These are phyloP conservation scores for Pagrus major DNA, from an alignment of 2,113 vertebrate species.

Conservation along the genomic window DNA sequence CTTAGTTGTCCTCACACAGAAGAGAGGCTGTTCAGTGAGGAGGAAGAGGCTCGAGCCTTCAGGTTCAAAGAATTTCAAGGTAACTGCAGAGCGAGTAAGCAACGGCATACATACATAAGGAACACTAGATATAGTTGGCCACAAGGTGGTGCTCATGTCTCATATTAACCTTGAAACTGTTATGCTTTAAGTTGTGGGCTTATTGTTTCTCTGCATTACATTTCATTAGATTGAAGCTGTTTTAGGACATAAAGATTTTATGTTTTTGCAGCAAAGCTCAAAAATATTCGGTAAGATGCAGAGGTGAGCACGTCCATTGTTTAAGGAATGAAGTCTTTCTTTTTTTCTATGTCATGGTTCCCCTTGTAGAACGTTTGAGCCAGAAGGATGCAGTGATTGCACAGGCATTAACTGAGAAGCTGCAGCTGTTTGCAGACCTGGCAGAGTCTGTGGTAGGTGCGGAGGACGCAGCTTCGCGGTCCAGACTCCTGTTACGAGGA, in stretches of 20 bases:
- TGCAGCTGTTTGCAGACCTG: constrained; percentile 92
- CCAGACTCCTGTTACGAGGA: constrained; percentile 84
- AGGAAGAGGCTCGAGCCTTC: constrained; percentile 85
- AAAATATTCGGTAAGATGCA: not conserved
- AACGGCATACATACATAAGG: not conserved
- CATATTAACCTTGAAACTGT: not conserved
- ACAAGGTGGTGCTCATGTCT: constrained; percentile 61
- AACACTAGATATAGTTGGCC: not conserved
- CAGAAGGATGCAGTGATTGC: constrained; percentile 88
- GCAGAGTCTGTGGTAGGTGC: constrained; percentile 84
- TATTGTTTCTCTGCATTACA: not conserved
- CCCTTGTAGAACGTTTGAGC: constrained; percentile 86
- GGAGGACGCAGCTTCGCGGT: constrained; percentile 80
- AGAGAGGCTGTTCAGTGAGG: constrained; percentile 86
- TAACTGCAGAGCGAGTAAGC: constrained; percentile 62
- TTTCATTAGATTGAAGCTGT: not conserved
- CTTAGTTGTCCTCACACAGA: constrained; percentile 92
- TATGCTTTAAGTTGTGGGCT: not conserved
- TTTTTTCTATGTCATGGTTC: not conserved
- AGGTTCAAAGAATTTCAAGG: constrained; percentile 93
- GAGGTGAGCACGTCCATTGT: not conserved
- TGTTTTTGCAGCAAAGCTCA: not conserved
- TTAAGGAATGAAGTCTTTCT: not conserved
- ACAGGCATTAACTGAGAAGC: constrained; percentile 90
- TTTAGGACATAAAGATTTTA: not conserved